Base-by-base conservation (phyloP, 2,797 vertebrate species). In the Gymnothorax javanicus region DNA sequence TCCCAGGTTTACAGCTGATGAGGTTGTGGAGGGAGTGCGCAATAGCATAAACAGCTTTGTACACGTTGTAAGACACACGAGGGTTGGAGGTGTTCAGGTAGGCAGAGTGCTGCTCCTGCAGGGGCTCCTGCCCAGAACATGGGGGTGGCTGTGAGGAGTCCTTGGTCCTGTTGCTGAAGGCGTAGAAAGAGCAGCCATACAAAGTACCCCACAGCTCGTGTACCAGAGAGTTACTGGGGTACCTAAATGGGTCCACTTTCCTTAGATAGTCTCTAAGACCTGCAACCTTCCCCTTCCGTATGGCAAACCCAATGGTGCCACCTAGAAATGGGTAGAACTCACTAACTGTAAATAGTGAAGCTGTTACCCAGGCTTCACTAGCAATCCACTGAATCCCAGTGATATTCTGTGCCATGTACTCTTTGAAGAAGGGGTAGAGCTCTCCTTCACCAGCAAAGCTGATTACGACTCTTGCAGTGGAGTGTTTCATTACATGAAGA, bases 351-450 rank as follows among this genome's bases (percentile, higher is more conserved):
- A 91, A 89, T 25, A 92, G 67, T 17, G 92, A 88, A 7, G 92
- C 92, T 60, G 92, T 92, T 13, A 92, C 89, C 92, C 92, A 92
- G 17, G 92, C 92, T 87, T 93, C 92, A 84, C 92, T 93, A 9
- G 92, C 92, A 73, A 93, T 89, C 92, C 92, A 93, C 83, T 93
- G 92, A 69, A 93, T 92, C 77, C 92, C 92, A 64, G 89, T 91
- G 25, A 93, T 92, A 43, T 92, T 92, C 54, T 93, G 91, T 79
- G 20, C 79, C 56, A 85, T 86, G 75, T 91, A 91, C 87, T 92
- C 92, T 83, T 43, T 89, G 64, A 93, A 84, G 20, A 93, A 92
- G 25, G 92, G 92, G 71, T 90, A 89, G 69, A 93, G 89, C 75
- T 93, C 92, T 15, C 92, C 92, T 69, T 93, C 91, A 4, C 90